Conservation (phyloP, 2,888 invertebrate species). For the Ectemnius continuus region DNA sequence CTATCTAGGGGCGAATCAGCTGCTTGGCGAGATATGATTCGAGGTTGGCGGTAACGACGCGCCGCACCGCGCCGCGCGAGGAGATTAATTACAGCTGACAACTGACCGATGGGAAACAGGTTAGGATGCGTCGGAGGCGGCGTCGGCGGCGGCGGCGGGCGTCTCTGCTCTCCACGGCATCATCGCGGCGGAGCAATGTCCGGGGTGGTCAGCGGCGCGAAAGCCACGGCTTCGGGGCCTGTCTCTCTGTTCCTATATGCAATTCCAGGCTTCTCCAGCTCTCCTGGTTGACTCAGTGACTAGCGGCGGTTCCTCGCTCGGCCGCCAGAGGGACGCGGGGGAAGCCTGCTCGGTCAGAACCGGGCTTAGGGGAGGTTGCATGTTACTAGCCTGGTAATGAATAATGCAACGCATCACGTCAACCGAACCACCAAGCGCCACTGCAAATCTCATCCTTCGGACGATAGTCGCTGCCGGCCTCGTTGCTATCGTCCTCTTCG, state of each 20-base stretch:
- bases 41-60: conserved; percentile 12
- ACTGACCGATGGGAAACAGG: conserved; percentile 55
- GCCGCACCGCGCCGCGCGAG: conserved; percentile 4
- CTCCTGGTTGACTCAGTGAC: conserved; percentile 25
- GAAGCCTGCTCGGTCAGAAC: neutral
- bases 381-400: conserved; percentile 69
- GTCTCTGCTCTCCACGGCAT: too few relatives aligned
- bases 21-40: conserved; percentile 7
- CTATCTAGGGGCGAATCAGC: neutral
- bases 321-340: conserved; percentile 8
- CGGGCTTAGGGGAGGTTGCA: conserved; percentile 56
- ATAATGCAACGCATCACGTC: conserved; percentile 75
- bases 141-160: too few relatives aligned
- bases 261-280: conserved; percentile 15
- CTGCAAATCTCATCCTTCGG: conserved; percentile 70
- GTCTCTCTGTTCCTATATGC: too few relatives aligned
- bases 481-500: conserved; percentile 11
- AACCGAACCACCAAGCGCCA: conserved; percentile 67
- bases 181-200: too few relatives aligned
- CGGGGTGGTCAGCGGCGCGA: too few relatives aligned
- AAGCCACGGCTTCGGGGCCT: too few relatives aligned
- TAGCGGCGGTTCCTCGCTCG: conserved; percentile 18
- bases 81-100: conserved; percentile 66
- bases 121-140: conserved; percentile 41
- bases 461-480: conserved; percentile 19